Evolutionary conservation across 2,888 invertebrate genomes (phyloP).

Genomic region (Cosmorhoe ocellata): DNA sequence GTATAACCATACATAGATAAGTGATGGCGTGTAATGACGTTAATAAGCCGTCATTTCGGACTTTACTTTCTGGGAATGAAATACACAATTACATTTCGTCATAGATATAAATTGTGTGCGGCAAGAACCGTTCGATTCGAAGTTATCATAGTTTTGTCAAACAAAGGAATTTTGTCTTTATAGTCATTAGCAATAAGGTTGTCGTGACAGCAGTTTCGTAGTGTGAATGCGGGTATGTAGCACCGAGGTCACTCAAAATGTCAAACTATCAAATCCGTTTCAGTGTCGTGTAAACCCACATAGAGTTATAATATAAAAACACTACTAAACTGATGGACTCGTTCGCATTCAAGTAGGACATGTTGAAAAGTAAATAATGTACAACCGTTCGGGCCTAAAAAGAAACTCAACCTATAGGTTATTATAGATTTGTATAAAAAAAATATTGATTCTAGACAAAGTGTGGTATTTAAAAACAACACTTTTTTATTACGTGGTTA

Average conservation of each 20-base stretch:
- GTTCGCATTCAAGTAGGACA: no score
- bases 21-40: slow-evolving; percentile 23
- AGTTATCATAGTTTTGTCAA: slow-evolving; percentile 30
- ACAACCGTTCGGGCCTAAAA: no score
- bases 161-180: slow-evolving; percentile 37
- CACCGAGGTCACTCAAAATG: slow-evolving; percentile 72
- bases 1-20: slow-evolving; percentile 20
- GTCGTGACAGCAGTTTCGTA: slow-evolving; percentile 35
- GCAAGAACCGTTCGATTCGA: slow-evolving; percentile 45
- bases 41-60: slow-evolving; percentile 21
- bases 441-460: no score
- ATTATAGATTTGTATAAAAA: no score
- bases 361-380: no score
- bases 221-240: slow-evolving; percentile 59
- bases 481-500: no score
- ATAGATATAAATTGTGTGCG: slow-evolving; percentile 61
- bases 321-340: no score
- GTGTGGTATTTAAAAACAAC: no score
- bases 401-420: no score
- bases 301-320: no score
- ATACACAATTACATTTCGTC: slow-evolving; percentile 48
- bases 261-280: slow-evolving; percentile 67
- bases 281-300: slow-evolving; percentile 39
- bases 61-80: slow-evolving; percentile 22
- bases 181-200: slow-evolving; percentile 36